Evolutionary conservation across 2,888 invertebrate genomes (phyloP).

Genomic region (Corbicula japonica): DNA sequence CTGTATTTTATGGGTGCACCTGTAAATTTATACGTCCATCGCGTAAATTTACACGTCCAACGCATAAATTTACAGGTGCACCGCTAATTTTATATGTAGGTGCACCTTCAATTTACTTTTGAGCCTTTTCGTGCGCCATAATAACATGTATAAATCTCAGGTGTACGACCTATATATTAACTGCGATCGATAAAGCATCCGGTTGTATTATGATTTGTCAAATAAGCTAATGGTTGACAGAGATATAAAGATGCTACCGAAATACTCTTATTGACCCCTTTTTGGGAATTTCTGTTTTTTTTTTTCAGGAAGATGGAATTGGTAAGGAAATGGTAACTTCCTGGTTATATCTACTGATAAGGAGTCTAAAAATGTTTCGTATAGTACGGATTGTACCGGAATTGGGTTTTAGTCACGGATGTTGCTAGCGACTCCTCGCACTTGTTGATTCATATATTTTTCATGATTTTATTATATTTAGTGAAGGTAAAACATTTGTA

Average conservation of each 20-base stretch:
- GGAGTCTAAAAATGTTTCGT: neutral
- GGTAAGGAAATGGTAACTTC: neutral
- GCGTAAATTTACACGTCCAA: too few species aligned
- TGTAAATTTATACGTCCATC: too few species aligned
- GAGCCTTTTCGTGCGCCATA: too few species aligned
- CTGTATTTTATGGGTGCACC: too few species aligned
- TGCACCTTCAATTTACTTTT: too few species aligned
- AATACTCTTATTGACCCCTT: neutral
- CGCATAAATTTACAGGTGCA: too few species aligned
- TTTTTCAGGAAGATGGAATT: neutral
- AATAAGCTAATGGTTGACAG: too few species aligned
- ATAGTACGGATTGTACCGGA: neutral
- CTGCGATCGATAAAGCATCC: too few species aligned
- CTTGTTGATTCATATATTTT: slow-evolving; percentile 52
- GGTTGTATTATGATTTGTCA: too few species aligned
- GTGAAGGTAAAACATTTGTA: neutral
- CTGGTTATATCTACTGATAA: neutral
- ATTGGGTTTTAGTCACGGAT: slow-evolving; percentile 43
- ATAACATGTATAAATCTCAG: too few species aligned
- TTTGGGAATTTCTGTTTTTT: neutral
- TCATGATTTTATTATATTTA: slow-evolving; percentile 6
- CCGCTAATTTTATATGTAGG: too few species aligned
- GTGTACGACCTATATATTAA: too few species aligned
- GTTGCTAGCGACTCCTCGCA: slow-evolving; percentile 67
- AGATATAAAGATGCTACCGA: neutral